A percentile compares a stretch with the other conserved stretches of the same genome.
Conservation (phyloP, 2,888 invertebrate species). For the Drepanosiphum platanoidis region DNA sequence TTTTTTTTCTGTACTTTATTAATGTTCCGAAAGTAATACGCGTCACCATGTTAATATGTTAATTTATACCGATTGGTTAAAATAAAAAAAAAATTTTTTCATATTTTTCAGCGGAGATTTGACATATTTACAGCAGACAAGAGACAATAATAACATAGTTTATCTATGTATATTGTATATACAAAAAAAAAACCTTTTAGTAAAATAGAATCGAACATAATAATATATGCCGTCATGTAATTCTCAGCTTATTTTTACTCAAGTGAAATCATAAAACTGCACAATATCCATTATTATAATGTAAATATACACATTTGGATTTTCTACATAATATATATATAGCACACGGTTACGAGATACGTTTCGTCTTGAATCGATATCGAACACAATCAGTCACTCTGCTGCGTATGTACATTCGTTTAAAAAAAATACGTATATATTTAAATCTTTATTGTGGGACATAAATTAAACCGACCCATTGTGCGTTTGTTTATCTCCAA, state of each 20-base stretch:
- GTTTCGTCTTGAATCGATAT: background rate
- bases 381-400: background rate
- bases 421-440: background rate
- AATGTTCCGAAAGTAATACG: background rate
- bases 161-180: background rate
- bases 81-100: background rate
- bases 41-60: background rate
- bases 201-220: background rate
- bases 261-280: background rate
- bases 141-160: background rate
- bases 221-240: background rate
- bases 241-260: background rate
- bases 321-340: background rate
- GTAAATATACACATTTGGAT: background rate
- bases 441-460: background rate
- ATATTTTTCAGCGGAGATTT: background rate
- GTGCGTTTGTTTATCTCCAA: constrained; percentile 10
- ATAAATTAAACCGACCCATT: constrained; percentile 15
- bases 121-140: background rate
- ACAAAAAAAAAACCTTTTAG: background rate
- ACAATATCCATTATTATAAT: background rate
- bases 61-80: background rate
- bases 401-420: background rate
- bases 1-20: background rate
- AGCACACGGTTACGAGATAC: background rate